Evolutionary conservation across 2,888 invertebrate species (phyloP), one percentile per base, ranked within the genome.

Genomic region (Dioctria rufipes): DNA sequence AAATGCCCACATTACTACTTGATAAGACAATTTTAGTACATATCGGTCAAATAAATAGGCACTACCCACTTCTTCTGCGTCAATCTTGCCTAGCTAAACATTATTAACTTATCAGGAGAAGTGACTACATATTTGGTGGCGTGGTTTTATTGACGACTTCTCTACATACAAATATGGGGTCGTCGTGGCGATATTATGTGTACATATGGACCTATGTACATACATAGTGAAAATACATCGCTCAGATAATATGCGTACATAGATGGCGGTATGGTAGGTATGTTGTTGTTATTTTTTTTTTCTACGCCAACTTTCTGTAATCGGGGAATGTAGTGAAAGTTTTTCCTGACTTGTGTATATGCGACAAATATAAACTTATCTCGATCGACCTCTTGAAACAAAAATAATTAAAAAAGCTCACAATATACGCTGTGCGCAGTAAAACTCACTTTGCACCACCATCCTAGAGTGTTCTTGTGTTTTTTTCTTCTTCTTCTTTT

Each of bases 281-380:
- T 51, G 6, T 51, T 2, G 51, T 51, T 2, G 58, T 71, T 71
- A 51, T 51, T 71, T 71, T 54, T 51, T 9, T 51, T 11, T 51
- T 25, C 11, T 51, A 51, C 51, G 11, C n/a, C 58, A 13, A 5
- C 71, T 71, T 11, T 13, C 8, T 25, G 67, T 67, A 67, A 71
- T 39, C 71, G 13, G 51, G 39, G 54, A 71, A 54, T 71, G 40
- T 71, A 71, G 71, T 39, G 71, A 71, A 71, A 71, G 71, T 71
- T 39, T 58, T 58, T 58, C 58, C 25, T 25, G 8, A 46, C 46
- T 46, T 46, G 5, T 2, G 46, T 67, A 67, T 67, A 8, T 61
- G 67, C 25, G 25, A 25, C 25, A 25, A 25, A 46, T 42, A 13
- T 67, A 49, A 46, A 46, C 1, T 46, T 46, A 46, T 46, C 46